phyloP scores from a whole-genome alignment of 2,888 invertebrate species.

The Sarcophaga variegata region DNA sequence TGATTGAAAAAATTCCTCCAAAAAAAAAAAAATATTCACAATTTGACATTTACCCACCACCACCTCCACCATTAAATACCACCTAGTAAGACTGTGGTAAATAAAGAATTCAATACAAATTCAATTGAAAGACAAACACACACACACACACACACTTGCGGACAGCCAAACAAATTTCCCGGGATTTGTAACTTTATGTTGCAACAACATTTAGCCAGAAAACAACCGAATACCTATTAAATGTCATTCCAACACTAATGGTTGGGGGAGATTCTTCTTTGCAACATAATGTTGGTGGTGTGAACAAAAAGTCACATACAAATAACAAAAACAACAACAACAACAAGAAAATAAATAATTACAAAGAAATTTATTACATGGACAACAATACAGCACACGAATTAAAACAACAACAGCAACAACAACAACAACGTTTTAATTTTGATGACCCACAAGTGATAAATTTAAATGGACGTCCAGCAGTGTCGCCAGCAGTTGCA shows the following conservation, averaged over 20 bases:
- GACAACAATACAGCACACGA: slow-evolving; percentile 30
- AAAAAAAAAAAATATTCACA: slow-evolving; percentile 1
- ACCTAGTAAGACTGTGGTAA: not conserved
- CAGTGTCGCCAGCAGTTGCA: not conserved
- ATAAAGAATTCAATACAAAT: not conserved
- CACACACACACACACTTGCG: not conserved
- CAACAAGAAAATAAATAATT: slow-evolving; percentile 10
- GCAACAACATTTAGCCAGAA: not conserved
- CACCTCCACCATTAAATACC: no score
- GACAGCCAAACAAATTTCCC: not conserved
- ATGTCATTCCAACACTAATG: slow-evolving; percentile 42
- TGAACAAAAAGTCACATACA: slow-evolving; percentile 7
- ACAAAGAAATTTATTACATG: slow-evolving; percentile 61
- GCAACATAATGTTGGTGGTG: slow-evolving; percentile 25
- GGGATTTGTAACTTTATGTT: slow-evolving; percentile 16
- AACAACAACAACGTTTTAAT: slow-evolving; percentile 40
- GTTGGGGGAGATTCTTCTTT: slow-evolving; percentile 40
- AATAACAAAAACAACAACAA: not conserved
- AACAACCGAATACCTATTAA: slow-evolving; percentile 1
- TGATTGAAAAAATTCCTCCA: slow-evolving; percentile 18
- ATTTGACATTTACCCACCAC: slow-evolving; percentile 48
- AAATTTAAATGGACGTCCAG: slow-evolving; percentile 63
- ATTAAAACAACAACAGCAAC: slow-evolving; percentile 16
- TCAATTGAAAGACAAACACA: not conserved
- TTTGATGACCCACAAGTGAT: slow-evolving; percentile 59